Conservation (phyloP, 2,797 vertebrate genomes). For the Tapirus indicus region DNA sequence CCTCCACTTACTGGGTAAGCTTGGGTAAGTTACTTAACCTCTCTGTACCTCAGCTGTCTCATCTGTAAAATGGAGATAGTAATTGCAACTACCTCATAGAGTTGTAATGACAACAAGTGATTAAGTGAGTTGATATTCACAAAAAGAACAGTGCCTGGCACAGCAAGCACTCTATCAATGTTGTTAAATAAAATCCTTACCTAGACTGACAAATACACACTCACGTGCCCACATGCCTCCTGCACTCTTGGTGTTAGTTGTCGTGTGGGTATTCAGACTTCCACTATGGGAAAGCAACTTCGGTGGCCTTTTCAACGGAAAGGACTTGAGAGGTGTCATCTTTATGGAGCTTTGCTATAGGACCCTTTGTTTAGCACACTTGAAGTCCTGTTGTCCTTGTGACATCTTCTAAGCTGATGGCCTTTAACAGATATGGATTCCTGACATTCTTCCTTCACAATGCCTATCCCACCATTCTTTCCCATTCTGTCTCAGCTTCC, state of each 20-base stretch:
- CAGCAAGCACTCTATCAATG: neutral
- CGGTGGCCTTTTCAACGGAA: neutral
- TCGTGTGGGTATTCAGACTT: neutral
- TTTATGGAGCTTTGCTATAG: neutral
- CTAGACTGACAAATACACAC: neutral
- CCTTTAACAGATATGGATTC: neutral
- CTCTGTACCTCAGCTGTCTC: neutral
- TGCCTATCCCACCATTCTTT: neutral
- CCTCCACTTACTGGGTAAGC: neutral
- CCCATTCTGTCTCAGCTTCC: neutral
- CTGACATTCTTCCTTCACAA: neutral
- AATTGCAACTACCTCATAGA: neutral
- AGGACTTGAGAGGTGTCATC: neutral
- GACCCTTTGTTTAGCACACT: neutral
- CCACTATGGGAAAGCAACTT: neutral
- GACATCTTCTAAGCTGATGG: neutral
- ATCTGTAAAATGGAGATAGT: neutral
- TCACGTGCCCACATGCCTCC: neutral
- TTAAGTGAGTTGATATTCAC: neutral
- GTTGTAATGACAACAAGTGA: neutral
- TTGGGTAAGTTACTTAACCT: neutral
- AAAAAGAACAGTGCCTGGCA: neutral
- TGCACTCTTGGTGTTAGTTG: neutral
- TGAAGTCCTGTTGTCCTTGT: neutral
- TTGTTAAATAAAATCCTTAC: neutral